Percentiles rank a stretch among this genome's conserved stretches.
Conservation (phyloP, 2,888 invertebrate genomes). For the Drosophila yooni region DNA sequence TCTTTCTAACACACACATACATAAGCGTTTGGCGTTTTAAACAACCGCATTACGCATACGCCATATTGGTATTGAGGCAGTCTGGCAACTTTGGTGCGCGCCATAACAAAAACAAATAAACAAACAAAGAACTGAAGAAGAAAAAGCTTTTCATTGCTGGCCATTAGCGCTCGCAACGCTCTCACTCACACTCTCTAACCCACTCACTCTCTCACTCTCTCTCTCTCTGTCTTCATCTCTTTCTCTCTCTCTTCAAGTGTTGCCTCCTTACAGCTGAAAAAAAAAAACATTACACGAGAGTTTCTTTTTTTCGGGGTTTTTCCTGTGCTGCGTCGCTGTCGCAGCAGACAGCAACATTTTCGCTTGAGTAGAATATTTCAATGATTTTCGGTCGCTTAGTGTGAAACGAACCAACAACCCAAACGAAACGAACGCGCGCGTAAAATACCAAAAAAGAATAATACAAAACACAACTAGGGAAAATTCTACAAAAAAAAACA, state of each 20-base stretch:
- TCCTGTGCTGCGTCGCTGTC: conserved; percentile 58
- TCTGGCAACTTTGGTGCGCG: conserved; percentile 62
- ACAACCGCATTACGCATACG: conserved; percentile 69
- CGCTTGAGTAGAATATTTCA: conserved; percentile 68
- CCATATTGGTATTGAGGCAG: conserved; percentile 62
- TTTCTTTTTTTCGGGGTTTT: conserved; percentile 53
- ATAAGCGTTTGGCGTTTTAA: conserved; percentile 44
- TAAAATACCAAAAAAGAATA: conserved; percentile 32
- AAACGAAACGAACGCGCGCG: conserved; percentile 84
- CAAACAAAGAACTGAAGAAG: conserved; percentile 47
- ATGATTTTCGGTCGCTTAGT: conserved; percentile 77
- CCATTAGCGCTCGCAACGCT: conserved; percentile 50
- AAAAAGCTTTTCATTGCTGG: conserved; percentile 67
- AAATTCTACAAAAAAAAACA: conserved; percentile 7
- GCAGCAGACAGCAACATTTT: conserved; percentile 60
- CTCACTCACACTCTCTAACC: conserved; percentile 19
- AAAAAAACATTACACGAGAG: conserved; percentile 26
- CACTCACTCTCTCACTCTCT: conserved; percentile 4
- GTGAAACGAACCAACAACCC: conserved; percentile 84
- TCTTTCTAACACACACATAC: not conserved
- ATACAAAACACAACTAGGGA: conserved; percentile 35
- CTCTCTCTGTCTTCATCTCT: not conserved
- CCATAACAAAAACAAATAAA: conserved; percentile 59
- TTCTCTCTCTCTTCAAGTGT: conserved; percentile 21
- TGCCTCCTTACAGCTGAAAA: conserved; percentile 29